phyloP scores from a whole-genome alignment of 2,113 vertebrate species.

The Zosterops borbonicus region DNA sequence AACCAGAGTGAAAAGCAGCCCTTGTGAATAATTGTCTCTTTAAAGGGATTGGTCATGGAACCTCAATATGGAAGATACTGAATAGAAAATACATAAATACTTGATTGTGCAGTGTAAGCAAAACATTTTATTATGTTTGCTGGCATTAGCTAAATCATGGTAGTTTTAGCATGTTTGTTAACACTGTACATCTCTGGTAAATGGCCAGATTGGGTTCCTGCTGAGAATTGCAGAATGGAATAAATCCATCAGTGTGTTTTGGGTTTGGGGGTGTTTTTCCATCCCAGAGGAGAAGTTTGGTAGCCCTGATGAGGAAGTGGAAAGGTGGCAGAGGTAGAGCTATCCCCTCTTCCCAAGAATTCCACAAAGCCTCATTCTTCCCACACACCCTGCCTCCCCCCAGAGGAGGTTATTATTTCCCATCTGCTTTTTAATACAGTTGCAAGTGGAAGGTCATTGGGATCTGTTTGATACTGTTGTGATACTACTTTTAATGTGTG shows the following conservation, averaged over 20 bases:
- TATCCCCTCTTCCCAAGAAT: not conserved
- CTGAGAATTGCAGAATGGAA: not conserved
- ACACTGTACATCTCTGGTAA: not conserved
- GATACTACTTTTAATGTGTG: not conserved
- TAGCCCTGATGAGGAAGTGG: not conserved
- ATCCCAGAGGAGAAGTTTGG: not conserved
- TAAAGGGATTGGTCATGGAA: not conserved
- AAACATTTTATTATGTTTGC: not conserved
- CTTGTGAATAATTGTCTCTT: not conserved
- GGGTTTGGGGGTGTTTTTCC: not conserved
- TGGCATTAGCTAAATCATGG: not conserved
- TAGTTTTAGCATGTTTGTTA: not conserved
- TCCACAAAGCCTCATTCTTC: not conserved
- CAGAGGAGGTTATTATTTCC: not conserved
- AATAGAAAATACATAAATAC: not conserved
- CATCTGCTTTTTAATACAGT: not conserved
- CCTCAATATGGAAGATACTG: not conserved
- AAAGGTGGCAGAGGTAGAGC: not conserved
- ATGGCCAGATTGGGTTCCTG: not conserved
- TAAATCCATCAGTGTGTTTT: not conserved
- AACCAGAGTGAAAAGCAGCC: not conserved
- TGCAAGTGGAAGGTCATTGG: not conserved
- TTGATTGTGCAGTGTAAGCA: not conserved
- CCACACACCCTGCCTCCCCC: not conserved
- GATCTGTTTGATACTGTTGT: not conserved